Evolutionary conservation across 1,140 invertebrate species (phyloP).

Genomic region (Schlechtendalia chinensis): DNA sequence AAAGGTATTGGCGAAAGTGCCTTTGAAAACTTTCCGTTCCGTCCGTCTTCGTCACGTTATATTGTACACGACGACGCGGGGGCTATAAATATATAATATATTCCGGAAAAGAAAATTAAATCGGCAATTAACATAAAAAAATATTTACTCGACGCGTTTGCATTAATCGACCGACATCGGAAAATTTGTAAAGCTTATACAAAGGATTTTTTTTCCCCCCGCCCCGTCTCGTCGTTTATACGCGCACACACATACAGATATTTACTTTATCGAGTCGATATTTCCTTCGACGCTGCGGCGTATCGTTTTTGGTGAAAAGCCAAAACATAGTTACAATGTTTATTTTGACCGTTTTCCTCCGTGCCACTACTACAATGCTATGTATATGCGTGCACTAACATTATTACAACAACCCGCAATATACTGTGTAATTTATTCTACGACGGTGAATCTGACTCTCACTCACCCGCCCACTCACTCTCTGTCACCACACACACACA

Average conservation of each 20-base stretch:
- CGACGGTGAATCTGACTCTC: background rate
- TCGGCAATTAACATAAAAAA: constrained; percentile 24
- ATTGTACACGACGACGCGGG: too few species aligned
- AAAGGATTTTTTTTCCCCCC: background rate
- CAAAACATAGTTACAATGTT: constrained; percentile 32
- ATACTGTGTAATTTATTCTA: constrained; percentile 35
- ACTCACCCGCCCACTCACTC: too few species aligned
- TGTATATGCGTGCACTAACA: background rate
- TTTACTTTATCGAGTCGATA: too few species aligned
- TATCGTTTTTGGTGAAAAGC: constrained; percentile 1
- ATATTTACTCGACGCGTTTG: constrained; percentile 34
- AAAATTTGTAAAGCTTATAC: constrained; percentile 16
- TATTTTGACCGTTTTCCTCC: constrained; percentile 14
- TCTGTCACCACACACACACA: too few species aligned
- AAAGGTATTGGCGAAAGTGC: background rate
- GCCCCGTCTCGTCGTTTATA: too few species aligned
- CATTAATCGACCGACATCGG: background rate
- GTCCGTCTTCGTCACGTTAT: background rate
- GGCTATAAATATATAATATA: background rate
- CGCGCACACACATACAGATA: too few species aligned
- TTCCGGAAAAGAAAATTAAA: constrained; percentile 26
- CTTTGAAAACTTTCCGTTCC: background rate
- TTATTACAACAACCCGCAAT: background rate
- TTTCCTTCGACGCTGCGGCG: background rate
- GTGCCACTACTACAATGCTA: background rate